Base-by-base conservation (phyloP, 1,140 invertebrate genomes). In the Myzus persicae region DNA sequence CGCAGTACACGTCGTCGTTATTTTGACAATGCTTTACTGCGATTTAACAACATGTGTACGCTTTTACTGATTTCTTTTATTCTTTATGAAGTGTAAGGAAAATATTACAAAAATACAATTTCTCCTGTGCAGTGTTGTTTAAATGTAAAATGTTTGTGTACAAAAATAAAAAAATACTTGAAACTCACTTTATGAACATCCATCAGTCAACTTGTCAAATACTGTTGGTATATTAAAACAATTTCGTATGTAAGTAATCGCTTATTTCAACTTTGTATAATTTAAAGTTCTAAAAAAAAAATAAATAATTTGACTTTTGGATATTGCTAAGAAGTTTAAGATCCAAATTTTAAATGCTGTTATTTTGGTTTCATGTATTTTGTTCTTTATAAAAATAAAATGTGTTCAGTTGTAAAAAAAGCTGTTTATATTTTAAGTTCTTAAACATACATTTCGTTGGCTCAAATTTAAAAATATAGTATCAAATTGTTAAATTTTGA, bases 141-240 rank as follows among this genome's bases (percentile, higher is more conserved):
- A 67, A 67, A 67, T 67, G 31, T 67, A 67, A 67, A 67, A n/a
- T 67, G 9, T 67, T 2, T 31, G 4, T 3, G 11, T 26, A 67
- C 1, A 67, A 31, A 11, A 31, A 31, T 1, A 7, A 48, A 51
- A 76, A 76, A 76, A 76, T 36, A 76, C n/a, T 76, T 18, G 14
- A 18, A 67, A 67, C 9, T 76, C 26, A 18, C 4, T 20, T 9
- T n/a, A 76, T n/a, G 4, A 20, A 36, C 31, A 54, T 54, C 88
- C 46, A 54, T 90, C 48, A 90, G 88, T 90, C 46, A 90, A 76
- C 59, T 22, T 76, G 31, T 76, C 59, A 76, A 76, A 76, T 9
- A 24, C 38, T 54, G n/a, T 89, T 6, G 22, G 24, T 51, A 51
- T 3, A 54, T 90, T 38, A 54, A 90, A 90, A 90, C 26, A 36